A percentile compares a stretch with the other conserved stretches of the same genome.
Evolutionary conservation across 2,797 vertebrate genomes (phyloP).

Genomic region (Falco concolor): DNA sequence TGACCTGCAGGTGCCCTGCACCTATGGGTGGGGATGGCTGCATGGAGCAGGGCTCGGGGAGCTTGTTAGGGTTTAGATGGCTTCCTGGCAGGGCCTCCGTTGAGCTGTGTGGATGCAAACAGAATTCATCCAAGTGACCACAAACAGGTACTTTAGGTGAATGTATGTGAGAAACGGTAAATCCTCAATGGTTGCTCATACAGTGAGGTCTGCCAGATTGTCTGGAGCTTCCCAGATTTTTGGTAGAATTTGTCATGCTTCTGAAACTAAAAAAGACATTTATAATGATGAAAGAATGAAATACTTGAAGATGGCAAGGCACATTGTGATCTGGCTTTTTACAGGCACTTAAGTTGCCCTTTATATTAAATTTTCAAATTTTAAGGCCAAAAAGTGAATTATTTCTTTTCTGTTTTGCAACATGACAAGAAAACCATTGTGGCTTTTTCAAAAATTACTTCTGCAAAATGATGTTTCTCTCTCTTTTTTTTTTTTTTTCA

Average conservation of each 20-base stretch:
- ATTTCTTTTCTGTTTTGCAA: not conserved
- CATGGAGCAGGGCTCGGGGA: not conserved
- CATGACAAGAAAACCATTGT: not conserved
- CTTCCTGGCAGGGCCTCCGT: not conserved
- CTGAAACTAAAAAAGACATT: not conserved
- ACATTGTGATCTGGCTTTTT: not conserved
- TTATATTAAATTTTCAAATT: not conserved
- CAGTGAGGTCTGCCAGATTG: not conserved
- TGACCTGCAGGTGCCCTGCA: not conserved
- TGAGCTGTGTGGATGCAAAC: not conserved
- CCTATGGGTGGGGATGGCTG: not conserved
- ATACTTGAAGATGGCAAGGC: not conserved
- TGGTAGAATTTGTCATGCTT: not conserved
- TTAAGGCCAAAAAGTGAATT: not conserved
- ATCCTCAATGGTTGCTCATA: not conserved
- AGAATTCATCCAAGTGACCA: not conserved
- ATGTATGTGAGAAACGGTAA: not conserved
- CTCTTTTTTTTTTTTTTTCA: constrained; percentile 17
- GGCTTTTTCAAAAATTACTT: not conserved
- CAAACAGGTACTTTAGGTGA: not conserved
- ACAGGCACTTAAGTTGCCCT: not conserved
- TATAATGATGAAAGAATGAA: not conserved
- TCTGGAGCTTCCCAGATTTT: not conserved
- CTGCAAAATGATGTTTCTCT: not conserved
- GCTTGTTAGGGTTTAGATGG: not conserved